Conservation (phyloP, 2,797 vertebrate species). For the Etheostoma nigrum region DNA sequence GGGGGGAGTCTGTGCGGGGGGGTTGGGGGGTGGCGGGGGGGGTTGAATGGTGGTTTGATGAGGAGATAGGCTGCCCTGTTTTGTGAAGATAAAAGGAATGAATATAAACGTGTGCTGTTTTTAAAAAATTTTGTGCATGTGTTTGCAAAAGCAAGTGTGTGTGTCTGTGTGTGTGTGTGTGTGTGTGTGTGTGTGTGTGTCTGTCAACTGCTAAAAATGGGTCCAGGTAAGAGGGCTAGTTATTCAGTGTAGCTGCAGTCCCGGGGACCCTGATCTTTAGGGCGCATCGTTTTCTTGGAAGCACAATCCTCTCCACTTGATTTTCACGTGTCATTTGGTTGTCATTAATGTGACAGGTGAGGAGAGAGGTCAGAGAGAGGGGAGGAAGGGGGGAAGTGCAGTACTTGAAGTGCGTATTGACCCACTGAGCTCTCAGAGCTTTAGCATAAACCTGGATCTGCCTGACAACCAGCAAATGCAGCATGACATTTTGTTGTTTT, state of each 20-base stretch:
- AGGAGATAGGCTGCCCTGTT: conserved; percentile 45
- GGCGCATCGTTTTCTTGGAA: background rate
- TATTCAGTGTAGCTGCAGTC: conserved; percentile 14
- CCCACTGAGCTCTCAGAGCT: conserved; percentile 15
- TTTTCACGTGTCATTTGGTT: background rate
- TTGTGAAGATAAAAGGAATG: conserved; percentile 54
- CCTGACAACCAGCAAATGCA: conserved; percentile 26
- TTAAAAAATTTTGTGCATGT: background rate
- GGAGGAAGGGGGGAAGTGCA: background rate
- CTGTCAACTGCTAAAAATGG: background rate
- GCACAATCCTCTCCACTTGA: conserved; percentile 3
- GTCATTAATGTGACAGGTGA: conserved; percentile 46
- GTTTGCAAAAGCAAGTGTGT: background rate
- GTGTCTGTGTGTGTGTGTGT: background rate
- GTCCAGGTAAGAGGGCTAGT: background rate
- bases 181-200: background rate
- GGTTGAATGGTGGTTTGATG: conserved; percentile 41
- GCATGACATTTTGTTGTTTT: conserved; percentile 25
- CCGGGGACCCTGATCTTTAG: conserved; percentile 9
- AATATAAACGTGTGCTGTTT: conserved; percentile 27
- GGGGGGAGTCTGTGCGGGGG: background rate
- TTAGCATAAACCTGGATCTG: conserved; percentile 4
- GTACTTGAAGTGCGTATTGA: conserved; percentile 28
- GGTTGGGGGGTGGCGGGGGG: background rate
- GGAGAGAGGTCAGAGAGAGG: conserved; percentile 33